Percentiles rank a stretch among this genome's conserved stretches.
These are phyloP conservation scores for Anastrepha obliqua DNA, from an alignment of 1,140 invertebrate species.

Conservation along the genomic window DNA sequence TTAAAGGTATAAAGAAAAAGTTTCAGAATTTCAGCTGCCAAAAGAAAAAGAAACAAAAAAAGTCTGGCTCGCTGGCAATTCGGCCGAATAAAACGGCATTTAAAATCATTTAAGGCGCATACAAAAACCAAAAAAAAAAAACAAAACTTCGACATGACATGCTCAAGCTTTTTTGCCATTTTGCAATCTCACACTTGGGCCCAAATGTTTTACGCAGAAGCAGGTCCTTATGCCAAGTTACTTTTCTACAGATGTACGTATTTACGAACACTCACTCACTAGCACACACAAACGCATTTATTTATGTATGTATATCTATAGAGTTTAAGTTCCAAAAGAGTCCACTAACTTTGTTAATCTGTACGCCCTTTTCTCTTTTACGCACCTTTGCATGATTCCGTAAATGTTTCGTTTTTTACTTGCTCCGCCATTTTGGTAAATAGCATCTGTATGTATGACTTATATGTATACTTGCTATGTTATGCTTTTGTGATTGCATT, in stretches of 20 bases:
- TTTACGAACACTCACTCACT: neutral
- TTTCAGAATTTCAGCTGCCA: neutral
- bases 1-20: neutral
- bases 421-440: slow-evolving; percentile 23
- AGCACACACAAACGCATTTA: neutral
- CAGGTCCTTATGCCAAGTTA: neutral
- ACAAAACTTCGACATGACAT: neutral
- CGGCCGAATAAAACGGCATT: slow-evolving; percentile 4
- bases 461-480: neutral
- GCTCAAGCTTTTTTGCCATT: neutral
- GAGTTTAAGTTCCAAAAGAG: neutral
- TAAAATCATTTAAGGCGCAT: slow-evolving; percentile 1
- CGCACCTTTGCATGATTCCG: neutral
- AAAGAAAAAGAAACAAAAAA: neutral
- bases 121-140: neutral
- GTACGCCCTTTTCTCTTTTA: neutral
- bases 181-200: neutral
- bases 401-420: neutral
- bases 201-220: neutral
- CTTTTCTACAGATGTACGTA: neutral
- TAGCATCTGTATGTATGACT: no score
- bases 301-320: neutral
- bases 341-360: slow-evolving; percentile 19
- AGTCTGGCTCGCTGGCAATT: neutral
- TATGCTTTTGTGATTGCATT: neutral